Evolutionary conservation across 2,113 vertebrate species (phyloP), one percentile per base, ranked within the genome.

Genomic region (Mustela nigripes): DNA sequence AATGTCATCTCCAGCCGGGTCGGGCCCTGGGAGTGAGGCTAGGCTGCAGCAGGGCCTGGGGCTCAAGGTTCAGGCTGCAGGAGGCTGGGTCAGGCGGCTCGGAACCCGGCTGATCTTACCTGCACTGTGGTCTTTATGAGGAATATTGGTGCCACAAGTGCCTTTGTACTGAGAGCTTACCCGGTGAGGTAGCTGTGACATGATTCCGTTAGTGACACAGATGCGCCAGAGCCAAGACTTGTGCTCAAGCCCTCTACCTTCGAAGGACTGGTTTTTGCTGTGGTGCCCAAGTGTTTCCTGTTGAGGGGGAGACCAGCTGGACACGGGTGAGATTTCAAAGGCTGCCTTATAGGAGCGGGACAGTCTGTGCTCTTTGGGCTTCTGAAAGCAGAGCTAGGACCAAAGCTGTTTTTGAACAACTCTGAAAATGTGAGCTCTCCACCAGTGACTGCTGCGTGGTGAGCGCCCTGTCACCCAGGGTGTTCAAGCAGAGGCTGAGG

Each of bases 141-240:
- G 7, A 4, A 2, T 1, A 11, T 0, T 1, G 36, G 60, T n/a
- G 60, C 11, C 50, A 19, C 4, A 2, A n/a, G 42, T 4, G 7
- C 58, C 60, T 33, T 0, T 1, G 16, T 14, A 28, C 84, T 33
- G 63, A 58, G 81, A 5, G 11, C 42, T 10, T 8, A 7, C 24
- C 62, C 50, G 8, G 67, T 48, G 71, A 71, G 78, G 62, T 1
- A 2, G 15, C 45, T 56, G 0, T 2, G n/a, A 4, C 4, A 2
- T 19, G 1, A 10, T 3, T 10, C 81, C 11, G 2, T 5, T 5
- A 22, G 92, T 36, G 62, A 58, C 33, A 18, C 8, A 4, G 62
- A 31, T 21, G 6, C 0, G 36, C 53, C 80, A 28, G 58, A 28
- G 12, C 22, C 88, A 26, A 60, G 67, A 0, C 53, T 42, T 5